Percentiles rank a stretch among this genome's conserved stretches.
phyloP scores from a whole-genome alignment of 2,888 invertebrate genomes.

The Trileptium ribeirensis region DNA sequence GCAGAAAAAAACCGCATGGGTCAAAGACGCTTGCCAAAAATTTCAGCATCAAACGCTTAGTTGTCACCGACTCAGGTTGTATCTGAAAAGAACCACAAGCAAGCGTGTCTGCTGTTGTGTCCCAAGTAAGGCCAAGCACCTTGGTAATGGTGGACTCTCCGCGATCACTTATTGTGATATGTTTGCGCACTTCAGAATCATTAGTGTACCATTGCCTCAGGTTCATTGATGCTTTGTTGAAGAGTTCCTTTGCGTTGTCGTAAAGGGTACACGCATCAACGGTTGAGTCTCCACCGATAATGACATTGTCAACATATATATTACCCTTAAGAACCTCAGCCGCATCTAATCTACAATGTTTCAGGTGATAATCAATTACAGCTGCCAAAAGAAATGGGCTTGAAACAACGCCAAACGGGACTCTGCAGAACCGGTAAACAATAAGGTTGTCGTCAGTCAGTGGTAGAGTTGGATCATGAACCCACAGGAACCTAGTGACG shows the following conservation, averaged over 20 bases:
- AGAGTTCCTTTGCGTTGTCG: background rate
- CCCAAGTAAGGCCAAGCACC: slow-evolving; percentile 4
- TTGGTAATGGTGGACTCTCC: background rate
- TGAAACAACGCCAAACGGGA: slow-evolving; percentile 35
- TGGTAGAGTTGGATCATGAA: background rate
- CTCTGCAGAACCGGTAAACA: slow-evolving; percentile 30
- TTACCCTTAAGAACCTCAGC: background rate
- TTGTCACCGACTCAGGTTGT: background rate
- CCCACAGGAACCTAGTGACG: background rate
- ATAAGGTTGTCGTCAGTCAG: slow-evolving; percentile 28
- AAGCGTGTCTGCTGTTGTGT: background rate
- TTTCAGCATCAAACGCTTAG: background rate
- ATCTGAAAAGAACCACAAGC: background rate
- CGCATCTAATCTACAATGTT: background rate
- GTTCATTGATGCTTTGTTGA: slow-evolving; percentile 1
- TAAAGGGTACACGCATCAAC: background rate
- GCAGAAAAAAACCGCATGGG: background rate
- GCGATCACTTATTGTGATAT: background rate
- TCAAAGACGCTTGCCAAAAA: background rate
- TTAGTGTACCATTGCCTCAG: background rate
- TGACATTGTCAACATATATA: slow-evolving; percentile 1
- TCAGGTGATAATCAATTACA: slow-evolving; percentile 26
- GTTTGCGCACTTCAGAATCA: background rate
- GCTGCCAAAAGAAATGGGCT: slow-evolving; percentile 34
- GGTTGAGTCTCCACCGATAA: background rate